These are phyloP conservation scores for Drosophila watanabei DNA, from an alignment of 1,140 invertebrate species.

Conservation along the genomic window DNA sequence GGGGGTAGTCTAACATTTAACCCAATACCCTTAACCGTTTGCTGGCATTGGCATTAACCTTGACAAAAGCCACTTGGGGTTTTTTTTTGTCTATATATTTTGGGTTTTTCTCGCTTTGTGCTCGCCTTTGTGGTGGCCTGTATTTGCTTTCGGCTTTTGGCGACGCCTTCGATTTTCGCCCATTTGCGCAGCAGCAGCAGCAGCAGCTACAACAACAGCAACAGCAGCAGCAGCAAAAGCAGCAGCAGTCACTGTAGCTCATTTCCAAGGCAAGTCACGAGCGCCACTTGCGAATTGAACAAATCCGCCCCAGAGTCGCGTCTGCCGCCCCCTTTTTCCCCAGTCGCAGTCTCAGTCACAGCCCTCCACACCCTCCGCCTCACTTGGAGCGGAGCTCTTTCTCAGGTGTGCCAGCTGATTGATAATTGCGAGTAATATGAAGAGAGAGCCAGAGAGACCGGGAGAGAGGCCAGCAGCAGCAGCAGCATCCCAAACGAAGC, in stretches of 20 bases:
- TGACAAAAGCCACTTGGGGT: constrained; percentile 1
- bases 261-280: constrained; percentile 82
- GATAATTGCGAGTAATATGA: constrained; percentile 39
- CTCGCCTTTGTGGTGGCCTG: constrained; percentile 13
- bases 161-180: constrained; percentile 52
- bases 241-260: constrained; percentile 8
- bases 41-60: constrained; percentile 10
- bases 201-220: constrained; percentile 2
- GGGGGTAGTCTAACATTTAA: background rate
- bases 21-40: background rate
- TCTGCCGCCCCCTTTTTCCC: constrained; percentile 19
- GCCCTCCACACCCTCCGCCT: background rate
- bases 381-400: constrained; percentile 11
- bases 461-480: constrained; percentile 1
- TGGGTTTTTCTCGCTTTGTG: constrained; percentile 13
- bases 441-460: constrained; percentile 9
- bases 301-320: constrained; percentile 60
- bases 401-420: constrained; percentile 58
- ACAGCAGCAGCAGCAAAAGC: background rate
- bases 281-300: constrained; percentile 73
- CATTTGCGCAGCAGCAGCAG: constrained; percentile 40
- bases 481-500: constrained; percentile 16
- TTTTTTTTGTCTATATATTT: background rate
- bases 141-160: constrained; percentile 39
- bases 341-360: background rate